Conservation (phyloP, 2,888 invertebrate genomes). For the Vandiemenella viatica region DNA sequence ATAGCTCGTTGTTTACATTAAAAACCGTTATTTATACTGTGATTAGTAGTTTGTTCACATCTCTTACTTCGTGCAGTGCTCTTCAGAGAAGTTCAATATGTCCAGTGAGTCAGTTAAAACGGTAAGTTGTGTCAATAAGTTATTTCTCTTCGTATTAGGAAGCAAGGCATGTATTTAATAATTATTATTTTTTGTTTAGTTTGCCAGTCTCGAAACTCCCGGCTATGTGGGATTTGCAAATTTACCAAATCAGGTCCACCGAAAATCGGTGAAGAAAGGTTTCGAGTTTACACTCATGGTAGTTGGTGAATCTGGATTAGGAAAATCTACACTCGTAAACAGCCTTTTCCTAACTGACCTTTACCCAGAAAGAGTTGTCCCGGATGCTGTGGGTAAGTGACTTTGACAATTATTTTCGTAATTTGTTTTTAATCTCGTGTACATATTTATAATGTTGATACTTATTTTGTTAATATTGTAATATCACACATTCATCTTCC, state of each 20-base stretch:
- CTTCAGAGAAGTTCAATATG: too few species aligned
- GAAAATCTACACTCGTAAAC: slow-evolving; percentile 91
- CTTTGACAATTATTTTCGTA: too few species aligned
- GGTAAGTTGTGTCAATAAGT: slow-evolving; percentile 29
- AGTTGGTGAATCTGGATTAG: slow-evolving; percentile 78
- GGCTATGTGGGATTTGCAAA: slow-evolving; percentile 90
- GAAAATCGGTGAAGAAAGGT: slow-evolving; percentile 94
- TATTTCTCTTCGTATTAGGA: neutral
- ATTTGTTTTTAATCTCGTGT: too few species aligned
- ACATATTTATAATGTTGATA: too few species aligned
- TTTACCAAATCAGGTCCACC: slow-evolving; percentile 89
- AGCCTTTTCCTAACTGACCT: slow-evolving; percentile 87
- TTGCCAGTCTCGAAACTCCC: slow-evolving; percentile 69
- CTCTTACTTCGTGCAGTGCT: too few species aligned
- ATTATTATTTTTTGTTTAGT: slow-evolving; percentile 35
- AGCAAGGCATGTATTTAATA: slow-evolving; percentile 6
- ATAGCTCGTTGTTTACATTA: too few species aligned
- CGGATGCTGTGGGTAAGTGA: slow-evolving; percentile 67
- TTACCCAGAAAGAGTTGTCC: slow-evolving; percentile 82
- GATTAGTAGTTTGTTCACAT: too few species aligned
- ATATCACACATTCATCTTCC: too few species aligned
- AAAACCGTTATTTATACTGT: too few species aligned
- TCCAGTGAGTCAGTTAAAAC: slow-evolving; percentile 44
- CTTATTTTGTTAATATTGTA: too few species aligned
- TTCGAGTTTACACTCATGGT: slow-evolving; percentile 98